Evolutionary conservation across 2,113 vertebrate genomes (phyloP).

Genomic region (Desmodus rotundus): DNA sequence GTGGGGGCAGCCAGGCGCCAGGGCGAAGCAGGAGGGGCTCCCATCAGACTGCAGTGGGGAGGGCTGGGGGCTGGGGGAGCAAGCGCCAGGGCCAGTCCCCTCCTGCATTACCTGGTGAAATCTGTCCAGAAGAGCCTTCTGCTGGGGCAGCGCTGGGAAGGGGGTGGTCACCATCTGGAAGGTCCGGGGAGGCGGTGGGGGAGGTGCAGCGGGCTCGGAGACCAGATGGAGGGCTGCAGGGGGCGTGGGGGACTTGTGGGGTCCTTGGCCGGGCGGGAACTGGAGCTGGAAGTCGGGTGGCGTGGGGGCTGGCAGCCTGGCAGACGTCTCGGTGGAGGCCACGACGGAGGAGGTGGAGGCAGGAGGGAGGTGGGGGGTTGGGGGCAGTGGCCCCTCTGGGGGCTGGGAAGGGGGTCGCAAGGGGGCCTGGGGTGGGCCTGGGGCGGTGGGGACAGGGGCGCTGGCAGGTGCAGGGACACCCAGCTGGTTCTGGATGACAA

Average conservation of each 20-base stretch:
- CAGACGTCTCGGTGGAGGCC: slow-evolving; percentile 36
- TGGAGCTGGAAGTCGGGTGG: slow-evolving; percentile 82
- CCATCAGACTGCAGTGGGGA: not conserved
- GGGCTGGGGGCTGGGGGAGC: fast-evolving
- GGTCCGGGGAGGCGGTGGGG: slow-evolving; percentile 77
- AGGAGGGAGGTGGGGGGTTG: slow-evolving; percentile 26
- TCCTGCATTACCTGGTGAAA: slow-evolving; percentile 88
- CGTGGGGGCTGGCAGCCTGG: slow-evolving; percentile 53
- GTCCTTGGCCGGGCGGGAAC: slow-evolving; percentile 75
- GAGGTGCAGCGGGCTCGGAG: slow-evolving; percentile 77
- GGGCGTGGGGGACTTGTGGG: slow-evolving; percentile 81
- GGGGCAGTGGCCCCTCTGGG: slow-evolving; percentile 44
- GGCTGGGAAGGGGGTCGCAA: slow-evolving; percentile 69
- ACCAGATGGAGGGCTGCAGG: slow-evolving; percentile 81
- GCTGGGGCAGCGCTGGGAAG: slow-evolving; percentile 86
- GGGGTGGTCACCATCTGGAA: slow-evolving; percentile 87
- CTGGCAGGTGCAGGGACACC: slow-evolving; percentile 76
- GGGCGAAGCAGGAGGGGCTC: not conserved
- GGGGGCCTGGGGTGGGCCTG: slow-evolving; percentile 81
- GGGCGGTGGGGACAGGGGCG: slow-evolving; percentile 65
- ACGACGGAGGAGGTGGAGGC: slow-evolving; percentile 41
- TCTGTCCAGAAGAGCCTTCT: slow-evolving; percentile 90
- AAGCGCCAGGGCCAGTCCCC: not conserved
- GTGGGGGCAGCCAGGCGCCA: not conserved
- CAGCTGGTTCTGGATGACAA: slow-evolving; percentile 89